A percentile compares a stretch with the other conserved stretches of the same genome.
phyloP scores from a whole-genome alignment of 2,888 invertebrate species.

The Tenthredo distinguenda region DNA sequence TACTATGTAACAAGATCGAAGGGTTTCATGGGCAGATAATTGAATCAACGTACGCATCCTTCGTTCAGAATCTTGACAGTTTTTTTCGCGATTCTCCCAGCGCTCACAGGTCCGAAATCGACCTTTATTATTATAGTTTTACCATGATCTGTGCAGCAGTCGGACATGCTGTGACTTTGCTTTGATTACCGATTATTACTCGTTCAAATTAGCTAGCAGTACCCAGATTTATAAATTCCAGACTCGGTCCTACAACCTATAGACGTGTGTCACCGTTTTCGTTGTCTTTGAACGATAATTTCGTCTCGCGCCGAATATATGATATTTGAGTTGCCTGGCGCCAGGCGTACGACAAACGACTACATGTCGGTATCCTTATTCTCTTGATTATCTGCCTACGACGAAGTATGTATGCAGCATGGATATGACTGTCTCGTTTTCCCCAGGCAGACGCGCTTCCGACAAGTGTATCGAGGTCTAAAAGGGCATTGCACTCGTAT shows the following conservation, averaged over 20 bases:
- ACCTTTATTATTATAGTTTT: conserved; percentile 56
- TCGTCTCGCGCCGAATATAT: background rate
- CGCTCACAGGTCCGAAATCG: conserved; percentile 66
- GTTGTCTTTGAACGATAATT: background rate
- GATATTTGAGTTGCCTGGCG: background rate
- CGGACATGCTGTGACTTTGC: background rate
- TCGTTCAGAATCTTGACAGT: conserved; percentile 68
- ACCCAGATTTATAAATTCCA: background rate
- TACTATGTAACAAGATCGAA: background rate
- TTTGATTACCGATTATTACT: background rate
- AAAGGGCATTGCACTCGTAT: background rate
- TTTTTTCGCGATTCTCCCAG: conserved; percentile 61
- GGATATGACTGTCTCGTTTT: background rate
- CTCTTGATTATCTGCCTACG: background rate
- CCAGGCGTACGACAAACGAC: background rate
- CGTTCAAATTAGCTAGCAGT: background rate
- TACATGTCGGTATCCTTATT: background rate
- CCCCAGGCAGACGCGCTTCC: background rate
- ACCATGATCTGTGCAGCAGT: conserved; percentile 5
- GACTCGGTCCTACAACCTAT: background rate
- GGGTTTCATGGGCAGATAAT: background rate
- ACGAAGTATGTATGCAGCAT: background rate
- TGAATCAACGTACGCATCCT: conserved; percentile 63
- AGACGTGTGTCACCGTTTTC: background rate
- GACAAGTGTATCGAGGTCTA: background rate